Percentiles rank a stretch among this genome's conserved stretches.
These are phyloP conservation scores for Plecotus auritus DNA, from an alignment of 2,113 vertebrate genomes.

Conservation along the genomic window DNA sequence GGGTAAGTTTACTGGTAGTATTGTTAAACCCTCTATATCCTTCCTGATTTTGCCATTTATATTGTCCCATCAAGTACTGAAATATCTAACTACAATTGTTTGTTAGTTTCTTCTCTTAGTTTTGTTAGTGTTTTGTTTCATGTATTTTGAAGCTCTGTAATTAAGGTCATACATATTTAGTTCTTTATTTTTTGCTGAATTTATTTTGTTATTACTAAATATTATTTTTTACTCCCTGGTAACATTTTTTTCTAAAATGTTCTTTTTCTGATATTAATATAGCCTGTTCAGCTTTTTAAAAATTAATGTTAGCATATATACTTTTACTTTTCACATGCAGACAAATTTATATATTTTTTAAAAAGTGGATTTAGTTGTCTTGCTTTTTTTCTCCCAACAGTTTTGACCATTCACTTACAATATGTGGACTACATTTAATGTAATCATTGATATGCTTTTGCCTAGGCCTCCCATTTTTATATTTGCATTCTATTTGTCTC, in stretches of 20 bases:
- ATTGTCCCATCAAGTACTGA: neutral
- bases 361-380: neutral
- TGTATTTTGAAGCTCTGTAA: neutral
- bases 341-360: neutral
- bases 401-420: neutral
- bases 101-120: neutral
- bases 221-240: neutral
- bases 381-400: neutral
- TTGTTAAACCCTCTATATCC: neutral
- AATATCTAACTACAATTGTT: neutral
- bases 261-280: neutral
- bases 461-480: neutral
- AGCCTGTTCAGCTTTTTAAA: neutral
- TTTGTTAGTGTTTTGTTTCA: neutral
- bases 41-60: neutral
- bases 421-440: neutral
- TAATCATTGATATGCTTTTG: neutral
- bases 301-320: neutral
- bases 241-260: neutral
- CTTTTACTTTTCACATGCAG: neutral
- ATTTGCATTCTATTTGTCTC: neutral
- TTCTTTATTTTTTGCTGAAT: neutral
- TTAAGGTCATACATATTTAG: neutral
- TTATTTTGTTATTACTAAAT: neutral
- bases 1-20: neutral